Conservation (phyloP, 2,888 invertebrate species). For the Stenoptilia bipunctidactyla region DNA sequence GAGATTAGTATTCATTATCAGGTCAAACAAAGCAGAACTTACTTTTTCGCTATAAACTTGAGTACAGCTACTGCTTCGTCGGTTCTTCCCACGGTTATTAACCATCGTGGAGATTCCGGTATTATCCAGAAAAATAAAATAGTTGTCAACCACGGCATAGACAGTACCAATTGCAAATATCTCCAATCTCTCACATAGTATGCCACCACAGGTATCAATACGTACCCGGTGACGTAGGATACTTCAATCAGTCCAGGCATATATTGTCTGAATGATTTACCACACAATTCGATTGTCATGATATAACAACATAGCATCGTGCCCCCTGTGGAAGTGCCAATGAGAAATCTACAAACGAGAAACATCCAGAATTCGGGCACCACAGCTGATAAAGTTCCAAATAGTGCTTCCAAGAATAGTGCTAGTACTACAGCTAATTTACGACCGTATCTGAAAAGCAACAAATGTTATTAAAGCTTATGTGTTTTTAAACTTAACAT, state of each 20-base stretch:
- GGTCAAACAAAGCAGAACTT: slow-evolving; percentile 2
- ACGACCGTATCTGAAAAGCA: slow-evolving; percentile 67
- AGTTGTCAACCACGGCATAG: slow-evolving; percentile 47
- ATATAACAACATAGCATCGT: slow-evolving; percentile 74
- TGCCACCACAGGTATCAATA: slow-evolving; percentile 50
- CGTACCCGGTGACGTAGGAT: neutral
- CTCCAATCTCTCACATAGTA: slow-evolving; percentile 67
- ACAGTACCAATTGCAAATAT: slow-evolving; percentile 59
- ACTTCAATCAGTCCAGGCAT: slow-evolving; percentile 39
- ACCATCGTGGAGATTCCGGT: slow-evolving; percentile 82
- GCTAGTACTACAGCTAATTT: slow-evolving; percentile 60
- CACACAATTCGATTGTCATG: slow-evolving; percentile 62
- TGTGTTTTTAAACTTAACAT: too few relatives aligned
- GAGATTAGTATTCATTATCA: too few relatives aligned
- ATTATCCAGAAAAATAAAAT: slow-evolving; percentile 73
- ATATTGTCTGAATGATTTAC: slow-evolving; percentile 48
- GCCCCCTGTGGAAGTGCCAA: slow-evolving; percentile 69
- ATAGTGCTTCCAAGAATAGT: slow-evolving; percentile 57
- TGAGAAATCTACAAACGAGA: slow-evolving; percentile 60
- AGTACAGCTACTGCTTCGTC: slow-evolving; percentile 70
- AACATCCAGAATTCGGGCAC: slow-evolving; percentile 68
- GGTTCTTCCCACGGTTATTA: slow-evolving; percentile 72
- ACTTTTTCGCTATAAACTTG: slow-evolving; percentile 65
- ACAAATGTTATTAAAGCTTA: too few relatives aligned
- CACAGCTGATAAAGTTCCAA: slow-evolving; percentile 44